Base-by-base conservation (phyloP, 1,140 invertebrate genomes). In the Anagrus nilaparvatae region DNA sequence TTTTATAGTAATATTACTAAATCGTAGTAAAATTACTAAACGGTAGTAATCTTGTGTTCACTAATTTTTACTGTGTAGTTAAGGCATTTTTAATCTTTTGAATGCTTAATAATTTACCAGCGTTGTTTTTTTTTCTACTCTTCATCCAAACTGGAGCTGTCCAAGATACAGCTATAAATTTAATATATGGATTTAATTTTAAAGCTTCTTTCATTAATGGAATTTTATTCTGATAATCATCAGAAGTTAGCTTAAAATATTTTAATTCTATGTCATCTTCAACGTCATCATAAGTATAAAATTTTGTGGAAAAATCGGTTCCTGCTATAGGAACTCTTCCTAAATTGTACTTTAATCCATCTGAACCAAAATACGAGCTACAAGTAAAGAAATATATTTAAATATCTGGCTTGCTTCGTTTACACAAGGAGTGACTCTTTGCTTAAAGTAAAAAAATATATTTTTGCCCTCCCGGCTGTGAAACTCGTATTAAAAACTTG, bases 71-170 rank as follows among this genome's bases (percentile, higher is more conserved):
- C n/a, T n/a, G n/a, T n/a, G n/a, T n/a, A n/a, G n/a, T n/a, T n/a
- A n/a, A n/a, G n/a, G n/a, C n/a, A n/a, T n/a, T n/a, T n/a, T n/a
- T n/a, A n/a, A n/a, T n/a, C n/a, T n/a, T n/a, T n/a, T n/a, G n/a
- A n/a, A n/a, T n/a, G n/a, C n/a, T n/a, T n/a, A n/a, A n/a, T n/a
- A n/a, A n/a, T n/a, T n/a, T n/a, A n/a, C n/a, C n/a, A n/a, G n/a
- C 76, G 5, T 65, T 67, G 53, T 73, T 76, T 36, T 60, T 63
- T 17, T 81, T 67, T 51, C 84, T 88, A 0, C 78, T 83, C 66
- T 97, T 97, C 91, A 97, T 96, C 91, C 91, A 97, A 5, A 69
- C 61, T 0, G 93, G 93, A 0, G 91, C 75, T 38, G 80, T 82
- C 92, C 92, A 96, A 0, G 84, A 74, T 8, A 79, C 74, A 0